Evolutionary conservation across 2,113 vertebrate species (phyloP).

Genomic region (Cairina moschata): DNA sequence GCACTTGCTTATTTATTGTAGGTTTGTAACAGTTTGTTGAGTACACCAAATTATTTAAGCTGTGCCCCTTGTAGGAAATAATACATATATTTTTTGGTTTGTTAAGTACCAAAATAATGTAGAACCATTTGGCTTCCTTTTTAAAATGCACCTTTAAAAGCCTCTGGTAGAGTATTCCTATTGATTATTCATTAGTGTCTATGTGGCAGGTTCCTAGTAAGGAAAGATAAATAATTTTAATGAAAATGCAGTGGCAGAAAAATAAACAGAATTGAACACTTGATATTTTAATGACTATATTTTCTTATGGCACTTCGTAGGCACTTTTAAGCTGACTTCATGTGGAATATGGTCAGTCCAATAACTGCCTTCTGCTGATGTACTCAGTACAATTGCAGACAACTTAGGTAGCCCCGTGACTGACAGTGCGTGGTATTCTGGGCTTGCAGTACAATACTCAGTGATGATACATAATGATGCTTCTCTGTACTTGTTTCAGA

Average conservation of each 20-base stretch:
- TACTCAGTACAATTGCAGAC: background rate
- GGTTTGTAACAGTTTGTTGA: background rate
- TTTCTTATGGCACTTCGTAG: conserved; percentile 33
- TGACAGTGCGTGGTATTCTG: fast-evolving
- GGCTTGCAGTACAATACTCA: background rate
- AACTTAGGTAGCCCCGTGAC: background rate
- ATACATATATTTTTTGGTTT: conserved; percentile 26
- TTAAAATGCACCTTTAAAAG: background rate
- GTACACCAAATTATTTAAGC: conserved; percentile 5
- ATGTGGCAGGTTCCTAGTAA: conserved; percentile 1
- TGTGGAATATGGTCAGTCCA: background rate
- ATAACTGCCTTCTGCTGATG: background rate
- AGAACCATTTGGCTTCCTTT: conserved; percentile 29
- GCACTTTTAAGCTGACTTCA: conserved; percentile 3
- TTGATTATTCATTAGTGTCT: background rate
- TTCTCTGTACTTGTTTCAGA: background rate
- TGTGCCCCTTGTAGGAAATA: background rate
- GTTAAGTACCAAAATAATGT: conserved; percentile 30
- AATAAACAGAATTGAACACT: conserved; percentile 31
- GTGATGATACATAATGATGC: background rate
- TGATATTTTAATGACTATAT: conserved; percentile 33
- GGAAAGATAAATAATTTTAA: conserved; percentile 5
- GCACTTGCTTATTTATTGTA: background rate
- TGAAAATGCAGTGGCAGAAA: conserved; percentile 43
- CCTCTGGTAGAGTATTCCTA: background rate